phyloP scores from a whole-genome alignment of 2,797 vertebrate genomes.

The Acipenser transmontanus region DNA sequence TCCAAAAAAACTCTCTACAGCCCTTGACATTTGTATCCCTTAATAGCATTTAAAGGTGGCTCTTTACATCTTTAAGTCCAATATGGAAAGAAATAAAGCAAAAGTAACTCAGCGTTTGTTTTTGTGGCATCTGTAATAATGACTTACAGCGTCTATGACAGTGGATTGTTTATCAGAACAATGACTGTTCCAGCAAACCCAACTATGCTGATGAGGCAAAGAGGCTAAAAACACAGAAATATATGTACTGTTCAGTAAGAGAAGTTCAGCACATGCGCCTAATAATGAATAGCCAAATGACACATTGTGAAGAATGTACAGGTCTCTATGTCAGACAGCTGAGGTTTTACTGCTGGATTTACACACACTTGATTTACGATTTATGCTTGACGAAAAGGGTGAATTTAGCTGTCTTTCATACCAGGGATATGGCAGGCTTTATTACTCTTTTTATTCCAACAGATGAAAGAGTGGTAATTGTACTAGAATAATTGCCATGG shows the following conservation, averaged over 20 bases:
- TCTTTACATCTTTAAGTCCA: background rate
- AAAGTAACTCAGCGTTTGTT: background rate
- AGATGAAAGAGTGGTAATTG: background rate
- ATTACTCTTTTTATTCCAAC: background rate
- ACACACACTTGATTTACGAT: constrained; percentile 35
- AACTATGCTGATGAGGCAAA: background rate
- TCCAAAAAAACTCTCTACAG: background rate
- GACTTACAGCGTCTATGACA: background rate
- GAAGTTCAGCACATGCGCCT: background rate
- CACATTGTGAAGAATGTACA: constrained; percentile 44
- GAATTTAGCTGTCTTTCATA: background rate
- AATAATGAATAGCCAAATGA: background rate
- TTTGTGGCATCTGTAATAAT: background rate
- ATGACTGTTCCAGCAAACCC: background rate
- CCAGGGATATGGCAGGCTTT: background rate
- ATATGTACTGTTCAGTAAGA: background rate
- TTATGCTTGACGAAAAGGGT: constrained; percentile 4
- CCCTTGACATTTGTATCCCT: background rate
- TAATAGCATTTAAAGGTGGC: background rate
- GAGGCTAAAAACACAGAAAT: background rate
- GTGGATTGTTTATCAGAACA: background rate
- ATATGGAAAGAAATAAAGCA: background rate
- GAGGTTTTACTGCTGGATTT: constrained; percentile 61
- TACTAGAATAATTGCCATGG: background rate
- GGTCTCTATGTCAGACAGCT: constrained; percentile 60